Evolutionary conservation across 2,888 invertebrate species (phyloP).

Genomic region (Acronicta psi): DNA sequence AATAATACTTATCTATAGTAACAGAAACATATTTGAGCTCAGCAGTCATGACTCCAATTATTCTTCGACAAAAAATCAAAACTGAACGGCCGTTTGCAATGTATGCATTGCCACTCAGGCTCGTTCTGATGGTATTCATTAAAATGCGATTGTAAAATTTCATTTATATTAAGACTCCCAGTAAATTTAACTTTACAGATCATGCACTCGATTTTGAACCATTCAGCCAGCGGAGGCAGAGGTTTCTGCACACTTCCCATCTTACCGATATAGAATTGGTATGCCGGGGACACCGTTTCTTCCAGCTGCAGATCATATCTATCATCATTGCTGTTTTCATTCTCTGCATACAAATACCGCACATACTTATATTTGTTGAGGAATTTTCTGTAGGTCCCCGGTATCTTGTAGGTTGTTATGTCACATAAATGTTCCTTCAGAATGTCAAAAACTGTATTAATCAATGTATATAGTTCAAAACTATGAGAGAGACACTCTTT

Average conservation of each 20-base stretch:
- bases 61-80: constrained; percentile 54
- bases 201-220: constrained; percentile 66
- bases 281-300: constrained; percentile 64
- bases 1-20: too few relatives aligned
- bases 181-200: constrained; percentile 59
- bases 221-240: constrained; percentile 15
- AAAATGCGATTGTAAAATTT: constrained; percentile 62
- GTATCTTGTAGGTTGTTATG: constrained; percentile 27
- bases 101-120: constrained; percentile 66
- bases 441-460: constrained; percentile 34
- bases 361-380: constrained; percentile 66
- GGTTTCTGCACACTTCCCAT: neutral
- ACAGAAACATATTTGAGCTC: neutral
- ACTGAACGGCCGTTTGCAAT: constrained; percentile 59
- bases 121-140: constrained; percentile 63
- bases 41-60: constrained; percentile 68
- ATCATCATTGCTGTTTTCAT: constrained; percentile 13
- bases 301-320: constrained; percentile 71
- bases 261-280: constrained; percentile 50
- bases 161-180: constrained; percentile 30
- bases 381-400: constrained; percentile 47
- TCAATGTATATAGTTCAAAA: neutral
- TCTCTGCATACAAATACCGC: constrained; percentile 65
- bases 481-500: neutral
- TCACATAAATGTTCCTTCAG: constrained; percentile 53